Percentiles rank a stretch among this genome's conserved stretches.
Conservation (phyloP, 2,797 vertebrate species). For the Notoglanidium macrostoma region DNA sequence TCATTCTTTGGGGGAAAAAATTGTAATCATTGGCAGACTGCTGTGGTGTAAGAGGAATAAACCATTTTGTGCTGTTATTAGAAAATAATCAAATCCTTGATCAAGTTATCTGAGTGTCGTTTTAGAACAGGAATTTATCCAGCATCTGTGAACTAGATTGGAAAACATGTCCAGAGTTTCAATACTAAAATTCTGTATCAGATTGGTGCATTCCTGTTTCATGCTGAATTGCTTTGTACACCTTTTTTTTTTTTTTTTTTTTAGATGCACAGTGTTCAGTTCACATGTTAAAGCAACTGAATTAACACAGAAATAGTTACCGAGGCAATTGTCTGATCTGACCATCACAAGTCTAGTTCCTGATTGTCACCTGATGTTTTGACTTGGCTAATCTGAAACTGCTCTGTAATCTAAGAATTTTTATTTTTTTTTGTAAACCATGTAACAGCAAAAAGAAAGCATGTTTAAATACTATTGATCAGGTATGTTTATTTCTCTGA, state of each 20-base stretch:
- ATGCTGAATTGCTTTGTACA: not conserved
- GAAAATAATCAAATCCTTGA: not conserved
- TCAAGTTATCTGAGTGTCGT: not conserved
- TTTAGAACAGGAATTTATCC: not conserved
- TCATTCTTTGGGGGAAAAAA: not conserved
- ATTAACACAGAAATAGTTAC: not conserved
- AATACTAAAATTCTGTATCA: not conserved
- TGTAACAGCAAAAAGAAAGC: not conserved
- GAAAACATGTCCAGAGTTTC: not conserved
- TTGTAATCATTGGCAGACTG: not conserved
- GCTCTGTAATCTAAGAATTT: not conserved
- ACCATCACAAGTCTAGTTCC: not conserved
- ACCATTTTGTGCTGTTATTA: not conserved
- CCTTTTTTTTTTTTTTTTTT: not conserved
- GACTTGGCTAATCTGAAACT: constrained; percentile 3
- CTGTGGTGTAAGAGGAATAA: not conserved
- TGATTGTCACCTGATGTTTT: not conserved
- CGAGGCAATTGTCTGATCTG: not conserved
- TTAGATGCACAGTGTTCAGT: not conserved
- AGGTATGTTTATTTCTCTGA: not conserved
- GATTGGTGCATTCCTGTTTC: constrained; percentile 5
- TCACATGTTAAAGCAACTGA: not conserved
- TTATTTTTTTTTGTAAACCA: not conserved
- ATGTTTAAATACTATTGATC: not conserved
- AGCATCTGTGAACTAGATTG: not conserved